These are phyloP conservation scores for Cydia strobilella DNA, from an alignment of 1,140 invertebrate genomes.

Conservation along the genomic window DNA sequence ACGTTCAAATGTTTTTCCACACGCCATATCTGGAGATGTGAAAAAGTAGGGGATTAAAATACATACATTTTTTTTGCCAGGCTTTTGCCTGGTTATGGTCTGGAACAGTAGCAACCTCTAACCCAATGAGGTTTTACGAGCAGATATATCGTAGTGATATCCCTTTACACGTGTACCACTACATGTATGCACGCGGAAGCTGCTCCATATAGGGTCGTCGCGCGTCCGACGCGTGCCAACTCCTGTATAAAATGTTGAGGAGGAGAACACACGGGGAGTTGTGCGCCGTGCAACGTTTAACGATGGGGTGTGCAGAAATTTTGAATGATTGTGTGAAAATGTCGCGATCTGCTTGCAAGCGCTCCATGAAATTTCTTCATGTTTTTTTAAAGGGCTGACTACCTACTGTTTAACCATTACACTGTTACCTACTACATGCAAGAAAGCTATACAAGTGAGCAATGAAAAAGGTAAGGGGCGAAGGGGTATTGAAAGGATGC, in stretches of 20 bases:
- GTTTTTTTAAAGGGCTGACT: no score
- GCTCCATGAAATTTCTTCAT: no score
- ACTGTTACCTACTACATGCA: no score
- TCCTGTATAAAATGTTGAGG: slow-evolving; percentile 19
- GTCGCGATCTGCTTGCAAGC: no score
- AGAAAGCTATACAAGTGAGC: no score
- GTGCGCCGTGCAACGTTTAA: background rate
- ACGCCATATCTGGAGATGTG: background rate
- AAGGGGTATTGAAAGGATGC: no score
- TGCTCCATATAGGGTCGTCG: slow-evolving; percentile 62
- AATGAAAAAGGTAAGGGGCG: no score
- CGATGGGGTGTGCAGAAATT: background rate
- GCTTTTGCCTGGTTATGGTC: background rate
- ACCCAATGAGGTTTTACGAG: background rate
- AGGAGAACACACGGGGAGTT: background rate
- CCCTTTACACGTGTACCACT: slow-evolving; percentile 20
- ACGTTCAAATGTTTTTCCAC: background rate
- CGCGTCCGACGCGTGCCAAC: slow-evolving; percentile 66
- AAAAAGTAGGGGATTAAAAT: background rate
- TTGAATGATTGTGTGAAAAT: no score
- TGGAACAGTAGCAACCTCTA: background rate
- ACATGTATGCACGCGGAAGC: slow-evolving; percentile 39
- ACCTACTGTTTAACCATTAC: no score
- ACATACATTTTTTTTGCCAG: background rate
- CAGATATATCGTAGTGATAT: slow-evolving; percentile 4